These are phyloP conservation scores for Erythrocercus mccallii DNA, from an alignment of 2,113 vertebrate genomes.

Conservation along the genomic window DNA sequence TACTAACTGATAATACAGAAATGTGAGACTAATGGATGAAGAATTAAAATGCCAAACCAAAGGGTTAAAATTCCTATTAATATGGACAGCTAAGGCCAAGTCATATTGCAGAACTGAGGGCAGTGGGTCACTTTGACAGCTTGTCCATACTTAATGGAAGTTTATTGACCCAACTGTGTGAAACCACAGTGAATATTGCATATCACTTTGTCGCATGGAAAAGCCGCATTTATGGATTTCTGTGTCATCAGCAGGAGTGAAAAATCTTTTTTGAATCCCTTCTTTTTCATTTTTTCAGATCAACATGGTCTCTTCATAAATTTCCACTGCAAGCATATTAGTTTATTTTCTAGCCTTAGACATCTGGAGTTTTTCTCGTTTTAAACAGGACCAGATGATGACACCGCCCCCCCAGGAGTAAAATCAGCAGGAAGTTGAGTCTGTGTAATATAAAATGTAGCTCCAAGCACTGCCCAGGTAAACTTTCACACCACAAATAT, in stretches of 20 bases:
- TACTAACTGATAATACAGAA: conserved; percentile 81
- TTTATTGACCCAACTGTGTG: conserved; percentile 81
- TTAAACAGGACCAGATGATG: background rate
- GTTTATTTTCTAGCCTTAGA: background rate
- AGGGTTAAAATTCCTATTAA: conserved; percentile 82
- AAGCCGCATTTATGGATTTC: conserved; percentile 78
- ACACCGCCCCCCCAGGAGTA: fast-evolving
- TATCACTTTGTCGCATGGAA: conserved; percentile 75
- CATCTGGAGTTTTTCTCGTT: background rate
- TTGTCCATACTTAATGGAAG: conserved; percentile 85
- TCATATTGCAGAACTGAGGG: conserved; percentile 73
- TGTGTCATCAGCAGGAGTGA: conserved; percentile 65
- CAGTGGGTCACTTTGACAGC: conserved; percentile 77
- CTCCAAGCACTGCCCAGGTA: background rate
- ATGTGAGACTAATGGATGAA: conserved; percentile 87
- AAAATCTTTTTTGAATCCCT: conserved; percentile 37
- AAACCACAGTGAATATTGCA: conserved; percentile 82
- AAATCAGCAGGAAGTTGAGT: background rate
- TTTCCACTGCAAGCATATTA: conserved; percentile 60
- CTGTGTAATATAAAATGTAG: background rate
- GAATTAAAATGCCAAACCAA: conserved; percentile 79
- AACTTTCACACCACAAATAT: background rate
- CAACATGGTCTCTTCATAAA: conserved; percentile 70
- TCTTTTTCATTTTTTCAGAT: conserved; percentile 59
- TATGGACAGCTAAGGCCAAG: conserved; percentile 76